A percentile compares a stretch with the other conserved stretches of the same genome.
These are phyloP conservation scores for Halcyon chelicuti DNA, from an alignment of 2,797 vertebrate species.

Conservation along the genomic window DNA sequence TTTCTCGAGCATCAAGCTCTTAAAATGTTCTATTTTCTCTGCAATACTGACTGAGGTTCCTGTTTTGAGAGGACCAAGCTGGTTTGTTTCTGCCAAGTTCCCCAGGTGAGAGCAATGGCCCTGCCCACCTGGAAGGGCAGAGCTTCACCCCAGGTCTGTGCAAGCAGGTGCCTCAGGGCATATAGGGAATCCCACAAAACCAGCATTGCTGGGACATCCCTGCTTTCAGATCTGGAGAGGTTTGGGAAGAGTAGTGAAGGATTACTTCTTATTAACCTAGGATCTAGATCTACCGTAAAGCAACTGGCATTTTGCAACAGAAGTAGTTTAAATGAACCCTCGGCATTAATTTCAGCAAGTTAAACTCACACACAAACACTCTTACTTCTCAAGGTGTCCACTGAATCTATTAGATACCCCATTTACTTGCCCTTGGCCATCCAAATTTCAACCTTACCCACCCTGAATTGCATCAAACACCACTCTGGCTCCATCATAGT, in stretches of 20 bases:
- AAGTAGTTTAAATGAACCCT: neutral
- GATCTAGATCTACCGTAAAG: too few relatives aligned
- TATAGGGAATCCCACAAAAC: too few relatives aligned
- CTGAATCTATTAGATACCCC: neutral
- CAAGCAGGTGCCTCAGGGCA: too few relatives aligned
- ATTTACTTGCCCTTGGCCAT: neutral
- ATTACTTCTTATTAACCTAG: too few relatives aligned
- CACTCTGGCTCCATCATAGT: neutral
- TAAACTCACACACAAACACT: neutral
- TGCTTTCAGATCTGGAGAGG: too few relatives aligned
- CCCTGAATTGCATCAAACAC: neutral
- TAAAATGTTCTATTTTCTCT: neutral
- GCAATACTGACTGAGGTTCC: neutral
- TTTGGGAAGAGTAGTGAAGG: too few relatives aligned
- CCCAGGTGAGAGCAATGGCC: too few relatives aligned
- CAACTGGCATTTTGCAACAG: too few relatives aligned
- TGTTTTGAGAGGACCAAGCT: slow-evolving; percentile 31
- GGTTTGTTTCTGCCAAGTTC: neutral
- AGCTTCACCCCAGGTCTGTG: too few relatives aligned
- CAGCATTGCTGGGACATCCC: too few relatives aligned
- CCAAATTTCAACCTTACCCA: neutral
- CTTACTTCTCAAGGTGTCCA: neutral
- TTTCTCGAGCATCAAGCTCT: neutral
- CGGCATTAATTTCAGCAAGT: neutral
- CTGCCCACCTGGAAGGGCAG: too few relatives aligned